A percentile compares a stretch with the other conserved stretches of the same genome.
These are phyloP conservation scores for Leontopithecus rosalia DNA, from an alignment of 2,797 vertebrate species.

Conservation along the genomic window DNA sequence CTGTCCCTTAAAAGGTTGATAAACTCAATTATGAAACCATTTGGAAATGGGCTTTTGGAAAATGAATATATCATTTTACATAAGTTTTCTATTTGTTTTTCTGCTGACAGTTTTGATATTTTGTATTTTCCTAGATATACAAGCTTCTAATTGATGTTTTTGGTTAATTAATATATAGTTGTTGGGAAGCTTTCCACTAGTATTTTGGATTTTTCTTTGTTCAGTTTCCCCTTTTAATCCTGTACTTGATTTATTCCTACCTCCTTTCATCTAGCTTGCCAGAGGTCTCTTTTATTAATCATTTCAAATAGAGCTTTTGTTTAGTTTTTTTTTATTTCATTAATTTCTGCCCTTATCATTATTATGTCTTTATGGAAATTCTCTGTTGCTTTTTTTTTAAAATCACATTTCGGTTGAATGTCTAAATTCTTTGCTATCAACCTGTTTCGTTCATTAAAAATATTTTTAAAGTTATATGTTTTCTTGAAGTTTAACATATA, in stretches of 20 bases:
- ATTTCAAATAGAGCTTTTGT: background rate
- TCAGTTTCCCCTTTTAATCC: background rate
- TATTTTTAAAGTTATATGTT: background rate
- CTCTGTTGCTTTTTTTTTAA: background rate
- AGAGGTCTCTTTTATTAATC: background rate
- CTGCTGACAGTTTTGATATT: background rate
- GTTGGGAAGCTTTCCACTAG: background rate
- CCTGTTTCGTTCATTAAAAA: background rate
- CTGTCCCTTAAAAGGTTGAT: background rate
- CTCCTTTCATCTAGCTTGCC: background rate
- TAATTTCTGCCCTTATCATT: background rate
- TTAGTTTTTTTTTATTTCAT: background rate
- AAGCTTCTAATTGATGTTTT: background rate
- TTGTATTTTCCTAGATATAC: background rate
- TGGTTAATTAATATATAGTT: background rate
- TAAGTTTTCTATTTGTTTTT: background rate
- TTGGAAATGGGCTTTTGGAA: background rate
- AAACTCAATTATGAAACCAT: background rate
- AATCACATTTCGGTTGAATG: background rate
- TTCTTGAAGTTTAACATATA: background rate
- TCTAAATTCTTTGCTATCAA: background rate
- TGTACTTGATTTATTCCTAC: background rate
- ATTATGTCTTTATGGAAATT: background rate
- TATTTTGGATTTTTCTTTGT: background rate
- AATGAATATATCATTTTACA: background rate